phyloP scores from a whole-genome alignment of 2,888 invertebrate species.

The Dynastes grantii region DNA sequence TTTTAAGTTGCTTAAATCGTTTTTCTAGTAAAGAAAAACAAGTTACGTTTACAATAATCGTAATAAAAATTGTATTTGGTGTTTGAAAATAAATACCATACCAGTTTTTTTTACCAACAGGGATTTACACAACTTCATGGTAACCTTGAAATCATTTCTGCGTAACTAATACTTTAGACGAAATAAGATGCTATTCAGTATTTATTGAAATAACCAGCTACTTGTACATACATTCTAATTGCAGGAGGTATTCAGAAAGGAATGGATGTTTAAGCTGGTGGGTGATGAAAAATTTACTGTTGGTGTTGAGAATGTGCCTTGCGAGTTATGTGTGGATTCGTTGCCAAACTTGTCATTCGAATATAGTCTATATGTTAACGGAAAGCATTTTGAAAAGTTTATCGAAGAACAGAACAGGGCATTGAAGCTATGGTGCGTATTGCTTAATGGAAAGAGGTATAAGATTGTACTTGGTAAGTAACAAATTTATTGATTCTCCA shows the following conservation, averaged over 20 bases:
- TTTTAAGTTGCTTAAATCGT: no score
- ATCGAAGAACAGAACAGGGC: constrained; percentile 85
- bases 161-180: no score
- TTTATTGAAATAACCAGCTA: no score
- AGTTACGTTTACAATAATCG: no score
- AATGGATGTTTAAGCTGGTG: constrained; percentile 95
- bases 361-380: constrained; percentile 87
- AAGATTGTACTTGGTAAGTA: constrained; percentile 83
- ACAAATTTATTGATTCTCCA: constrained; percentile 55
- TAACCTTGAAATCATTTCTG: no score
- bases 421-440: constrained; percentile 82
- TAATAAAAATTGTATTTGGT: no score
- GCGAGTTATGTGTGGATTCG: constrained; percentile 74
- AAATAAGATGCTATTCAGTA: no score
- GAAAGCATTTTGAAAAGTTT: constrained; percentile 86
- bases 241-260: constrained; percentile 82
- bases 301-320: constrained; percentile 71
- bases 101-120: no score
- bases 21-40: no score
- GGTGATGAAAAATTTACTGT: constrained; percentile 87
- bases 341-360: constrained; percentile 84
- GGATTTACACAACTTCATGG: no score
- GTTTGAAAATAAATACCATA: no score
- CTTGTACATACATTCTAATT: constrained; percentile 51
- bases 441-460: constrained; percentile 73